Evolutionary conservation across 1,140 invertebrate species (phyloP), one percentile per base, ranked within the genome.

Genomic region (Pseudomyrmex flavicornis): DNA sequence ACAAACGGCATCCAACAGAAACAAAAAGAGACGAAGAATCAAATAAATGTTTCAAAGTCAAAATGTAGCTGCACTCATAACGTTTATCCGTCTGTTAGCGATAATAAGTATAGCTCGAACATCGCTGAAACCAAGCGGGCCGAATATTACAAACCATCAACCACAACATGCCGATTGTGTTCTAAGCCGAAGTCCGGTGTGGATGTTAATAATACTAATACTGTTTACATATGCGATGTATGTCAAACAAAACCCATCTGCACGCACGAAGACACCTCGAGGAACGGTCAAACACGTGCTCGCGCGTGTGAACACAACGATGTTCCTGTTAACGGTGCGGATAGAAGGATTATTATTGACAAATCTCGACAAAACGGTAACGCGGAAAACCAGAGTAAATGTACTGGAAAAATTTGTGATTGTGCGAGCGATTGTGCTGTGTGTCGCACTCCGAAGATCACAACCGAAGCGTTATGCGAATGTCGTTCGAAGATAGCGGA

Each of bases 21-120:
- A 35, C 88, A 91, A 59, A 94, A 94, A 82, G 93, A 94, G 46
- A 76, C 90, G 1, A 94, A 94, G 35, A 94, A 94, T 87, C 91
- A 93, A 26, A 66, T 93, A 65, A 94, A 94, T 66, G 90, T 91
- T 4, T 92, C 86, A 0, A 94, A 93, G 65, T 87, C 89, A 12
- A 92, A 88, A 20, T 86, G 87, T 22, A 69, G 17, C 0, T 91
- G 88, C 62, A 62, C 87, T 10, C 74, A 59, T n/a, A 61, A 15
- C 7, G 56, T 20, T 52, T 66, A 8, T 12, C 7, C 35, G 9
- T 48, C 54, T 12, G 4, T 20, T 17, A 13, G 1, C 1, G 65
- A 54, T 7, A 59, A 52, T 35, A 44, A 69, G 9, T 5, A 1
- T 50, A 8, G 10, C 12, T n/a, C 62, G 17, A 70, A 35, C 35